Evolutionary conservation across 1,140 invertebrate genomes (phyloP).

Genomic region (Drosophila ambigua): DNA sequence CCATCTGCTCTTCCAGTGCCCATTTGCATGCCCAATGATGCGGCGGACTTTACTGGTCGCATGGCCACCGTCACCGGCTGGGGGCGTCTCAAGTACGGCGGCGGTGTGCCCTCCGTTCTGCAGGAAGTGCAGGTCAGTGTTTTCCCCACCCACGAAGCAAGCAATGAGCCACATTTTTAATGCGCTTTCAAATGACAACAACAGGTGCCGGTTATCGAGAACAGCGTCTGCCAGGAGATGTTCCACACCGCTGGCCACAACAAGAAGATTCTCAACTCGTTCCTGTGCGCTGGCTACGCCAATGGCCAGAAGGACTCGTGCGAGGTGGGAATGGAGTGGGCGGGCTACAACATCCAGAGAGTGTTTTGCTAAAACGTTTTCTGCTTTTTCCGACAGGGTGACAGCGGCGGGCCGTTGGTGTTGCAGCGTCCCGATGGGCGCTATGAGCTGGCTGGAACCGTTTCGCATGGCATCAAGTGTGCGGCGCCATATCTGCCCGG

Average conservation of each 20-base stretch:
- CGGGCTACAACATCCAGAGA: no score
- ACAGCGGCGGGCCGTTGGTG: slow-evolving; percentile 96
- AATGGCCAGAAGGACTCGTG: slow-evolving; percentile 97
- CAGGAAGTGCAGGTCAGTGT: slow-evolving; percentile 91
- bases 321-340: slow-evolving; percentile 87
- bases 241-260: slow-evolving; percentile 94
- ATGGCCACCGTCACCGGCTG: slow-evolving; percentile 93
- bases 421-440: slow-evolving; percentile 92
- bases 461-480: slow-evolving; percentile 97
- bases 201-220: slow-evolving; percentile 94
- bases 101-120: slow-evolving; percentile 93
- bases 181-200: slow-evolving; percentile 22
- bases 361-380: slow-evolving; percentile 16
- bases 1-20: slow-evolving; percentile 86
- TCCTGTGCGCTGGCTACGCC: slow-evolving; percentile 97
- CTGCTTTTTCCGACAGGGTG: slow-evolving; percentile 87
- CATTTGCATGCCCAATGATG: slow-evolving; percentile 94
- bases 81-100: slow-evolving; percentile 89
- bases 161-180: not conserved
- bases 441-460: slow-evolving; percentile 95
- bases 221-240: slow-evolving; percentile 96
- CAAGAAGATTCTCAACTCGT: slow-evolving; percentile 94
- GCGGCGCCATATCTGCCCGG: slow-evolving; percentile 95
- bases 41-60: slow-evolving; percentile 91
- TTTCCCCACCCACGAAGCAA: not conserved